A percentile compares a stretch with the other conserved stretches of the same genome.
Conservation (phyloP, 2,797 vertebrate species). For the Coracias cyanogaster region DNA sequence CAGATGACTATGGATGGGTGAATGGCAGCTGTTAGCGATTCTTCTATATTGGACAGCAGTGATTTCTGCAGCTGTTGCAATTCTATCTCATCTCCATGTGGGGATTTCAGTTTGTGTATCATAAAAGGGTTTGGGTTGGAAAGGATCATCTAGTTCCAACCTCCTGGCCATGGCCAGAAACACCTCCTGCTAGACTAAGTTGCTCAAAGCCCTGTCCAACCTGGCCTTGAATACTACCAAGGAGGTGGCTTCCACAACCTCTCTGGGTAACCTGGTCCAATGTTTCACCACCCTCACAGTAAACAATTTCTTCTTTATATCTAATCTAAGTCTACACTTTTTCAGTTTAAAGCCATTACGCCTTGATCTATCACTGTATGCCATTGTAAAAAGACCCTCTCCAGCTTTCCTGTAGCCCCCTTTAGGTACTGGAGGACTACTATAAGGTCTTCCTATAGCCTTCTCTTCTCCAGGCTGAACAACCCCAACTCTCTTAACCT, state of each 20-base stretch:
- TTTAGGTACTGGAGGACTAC: neutral
- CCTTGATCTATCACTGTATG: neutral
- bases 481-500: neutral
- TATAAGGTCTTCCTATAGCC: neutral
- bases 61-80: neutral
- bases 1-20: neutral
- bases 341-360: neutral
- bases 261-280: neutral
- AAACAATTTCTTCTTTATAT: neutral
- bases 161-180: neutral
- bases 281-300: neutral
- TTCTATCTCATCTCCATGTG: neutral
- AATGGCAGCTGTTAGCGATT: neutral
- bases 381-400: neutral
- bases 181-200: neutral
- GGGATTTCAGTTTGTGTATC: slow-evolving; percentile 4
- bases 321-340: neutral
- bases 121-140: neutral
- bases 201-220: neutral
- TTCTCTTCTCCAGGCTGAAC: neutral
- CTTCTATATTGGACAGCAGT: accelerated
- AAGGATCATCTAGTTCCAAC: neutral
- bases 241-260: neutral
- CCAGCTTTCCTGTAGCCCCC: neutral
- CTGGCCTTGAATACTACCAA: neutral